Conservation (phyloP, 2,888 invertebrate genomes). For the Oxystoma pomonae region DNA sequence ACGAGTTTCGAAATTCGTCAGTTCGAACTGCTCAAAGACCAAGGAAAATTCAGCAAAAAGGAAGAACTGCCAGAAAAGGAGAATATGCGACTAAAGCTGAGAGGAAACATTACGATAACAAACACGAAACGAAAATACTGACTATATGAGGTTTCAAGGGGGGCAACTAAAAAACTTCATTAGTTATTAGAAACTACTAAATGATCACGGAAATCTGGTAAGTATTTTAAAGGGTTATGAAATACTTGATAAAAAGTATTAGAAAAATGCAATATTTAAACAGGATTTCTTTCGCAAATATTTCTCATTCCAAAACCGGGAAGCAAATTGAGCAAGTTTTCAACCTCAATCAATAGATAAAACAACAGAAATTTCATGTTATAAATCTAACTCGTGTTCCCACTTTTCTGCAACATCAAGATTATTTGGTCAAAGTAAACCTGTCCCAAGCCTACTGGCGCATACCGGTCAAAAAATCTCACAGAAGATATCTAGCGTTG, state of each 20-base stretch:
- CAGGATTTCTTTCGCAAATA: constrained; percentile 20
- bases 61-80: too few relatives aligned
- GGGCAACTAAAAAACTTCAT: not conserved
- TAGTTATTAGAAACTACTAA: not conserved
- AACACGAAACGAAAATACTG: not conserved
- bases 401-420: constrained; percentile 18
- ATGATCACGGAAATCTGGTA: not conserved
- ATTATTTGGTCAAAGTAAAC: constrained; percentile 22
- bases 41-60: too few relatives aligned
- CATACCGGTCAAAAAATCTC: constrained; percentile 15
- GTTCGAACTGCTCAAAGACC: not conserved
- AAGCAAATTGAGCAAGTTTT: constrained; percentile 15
- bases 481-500: constrained; percentile 17
- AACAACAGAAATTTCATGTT: constrained; percentile 20
- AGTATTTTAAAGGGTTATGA: not conserved
- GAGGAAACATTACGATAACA: not conserved
- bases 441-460: constrained; percentile 24
- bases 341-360: constrained; percentile 12
- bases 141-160: not conserved
- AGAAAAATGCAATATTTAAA: not conserved
- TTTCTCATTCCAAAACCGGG: constrained; percentile 19
- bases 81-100: not conserved
- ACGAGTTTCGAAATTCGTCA: not conserved
- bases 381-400: constrained; percentile 20
- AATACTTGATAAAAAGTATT: not conserved